These are phyloP conservation scores for Semnopithecus entellus DNA, from an alignment of 2,113 vertebrate genomes.

Conservation along the genomic window DNA sequence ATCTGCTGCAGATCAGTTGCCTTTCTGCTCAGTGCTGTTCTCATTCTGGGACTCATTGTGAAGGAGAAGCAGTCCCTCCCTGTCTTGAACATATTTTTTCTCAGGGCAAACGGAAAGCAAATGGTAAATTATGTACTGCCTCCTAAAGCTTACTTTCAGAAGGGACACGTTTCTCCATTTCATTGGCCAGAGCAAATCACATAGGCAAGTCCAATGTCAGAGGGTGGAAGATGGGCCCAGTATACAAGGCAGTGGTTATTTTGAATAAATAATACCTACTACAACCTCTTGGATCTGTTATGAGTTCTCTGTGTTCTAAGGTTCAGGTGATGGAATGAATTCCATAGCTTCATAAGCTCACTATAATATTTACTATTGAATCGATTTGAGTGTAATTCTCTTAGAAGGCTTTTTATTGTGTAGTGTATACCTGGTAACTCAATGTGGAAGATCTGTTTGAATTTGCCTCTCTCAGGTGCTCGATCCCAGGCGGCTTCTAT, in stretches of 20 bases:
- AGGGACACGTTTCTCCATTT: background rate
- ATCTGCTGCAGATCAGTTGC: background rate
- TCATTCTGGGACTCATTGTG: background rate
- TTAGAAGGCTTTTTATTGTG: background rate
- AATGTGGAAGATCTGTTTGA: background rate
- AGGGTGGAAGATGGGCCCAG: background rate
- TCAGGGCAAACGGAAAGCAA: background rate
- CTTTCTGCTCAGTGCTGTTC: background rate
- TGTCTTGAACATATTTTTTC: background rate
- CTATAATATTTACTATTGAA: background rate
- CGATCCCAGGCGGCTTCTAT: conserved; percentile 87
- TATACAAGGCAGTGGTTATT: background rate
- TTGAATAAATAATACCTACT: background rate
- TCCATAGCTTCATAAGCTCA: background rate
- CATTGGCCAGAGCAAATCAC: background rate
- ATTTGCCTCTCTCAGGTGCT: conserved; percentile 83
- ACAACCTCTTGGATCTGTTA: conserved; percentile 1
- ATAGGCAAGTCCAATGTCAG: background rate
- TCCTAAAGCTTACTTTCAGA: conserved; percentile 5
- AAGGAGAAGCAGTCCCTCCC: background rate
- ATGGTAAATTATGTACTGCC: background rate
- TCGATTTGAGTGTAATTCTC: background rate
- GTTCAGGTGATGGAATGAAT: background rate
- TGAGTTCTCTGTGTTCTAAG: background rate
- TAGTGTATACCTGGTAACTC: background rate